Percentiles rank a stretch among this genome's conserved stretches.
These are phyloP conservation scores for Poecile atricapillus DNA, from an alignment of 2,113 vertebrate species.

Conservation along the genomic window DNA sequence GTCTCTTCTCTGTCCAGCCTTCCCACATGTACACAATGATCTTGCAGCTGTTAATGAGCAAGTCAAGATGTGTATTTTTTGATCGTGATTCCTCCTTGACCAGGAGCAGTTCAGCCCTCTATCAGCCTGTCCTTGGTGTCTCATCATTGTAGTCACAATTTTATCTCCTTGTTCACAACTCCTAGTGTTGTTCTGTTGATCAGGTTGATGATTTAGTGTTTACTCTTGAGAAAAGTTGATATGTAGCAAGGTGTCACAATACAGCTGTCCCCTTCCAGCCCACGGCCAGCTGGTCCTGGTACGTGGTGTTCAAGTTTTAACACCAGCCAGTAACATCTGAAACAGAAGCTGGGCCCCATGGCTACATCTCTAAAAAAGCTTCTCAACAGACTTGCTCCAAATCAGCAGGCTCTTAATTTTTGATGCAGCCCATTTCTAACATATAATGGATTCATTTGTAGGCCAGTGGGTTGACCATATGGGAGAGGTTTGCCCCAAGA, in stretches of 20 bases:
- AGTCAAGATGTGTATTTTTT: neutral
- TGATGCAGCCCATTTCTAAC: neutral
- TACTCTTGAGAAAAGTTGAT: neutral
- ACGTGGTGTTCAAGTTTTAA: neutral
- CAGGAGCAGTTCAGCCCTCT: neutral
- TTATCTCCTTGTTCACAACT: neutral
- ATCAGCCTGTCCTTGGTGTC: neutral
- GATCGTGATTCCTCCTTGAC: neutral
- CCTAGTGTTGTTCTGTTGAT: neutral
- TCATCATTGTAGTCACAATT: neutral
- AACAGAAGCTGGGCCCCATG: neutral
- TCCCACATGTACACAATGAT: neutral
- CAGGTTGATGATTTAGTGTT: neutral
- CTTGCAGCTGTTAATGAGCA: neutral
- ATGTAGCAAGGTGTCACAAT: conserved; percentile 1
- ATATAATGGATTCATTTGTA: accelerated
- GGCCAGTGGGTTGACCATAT: neutral
- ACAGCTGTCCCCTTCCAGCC: neutral
- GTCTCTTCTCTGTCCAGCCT: neutral
- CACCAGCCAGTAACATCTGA: neutral
- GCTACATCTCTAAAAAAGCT: neutral
- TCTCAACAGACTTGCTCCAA: neutral
- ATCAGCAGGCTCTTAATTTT: neutral
- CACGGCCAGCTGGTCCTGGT: neutral
- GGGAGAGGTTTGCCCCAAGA: neutral